A percentile compares a stretch with the other conserved stretches of the same genome.
These are phyloP conservation scores for Polypterus bichir DNA, from an alignment of 2,113 vertebrate genomes.

Conservation along the genomic window DNA sequence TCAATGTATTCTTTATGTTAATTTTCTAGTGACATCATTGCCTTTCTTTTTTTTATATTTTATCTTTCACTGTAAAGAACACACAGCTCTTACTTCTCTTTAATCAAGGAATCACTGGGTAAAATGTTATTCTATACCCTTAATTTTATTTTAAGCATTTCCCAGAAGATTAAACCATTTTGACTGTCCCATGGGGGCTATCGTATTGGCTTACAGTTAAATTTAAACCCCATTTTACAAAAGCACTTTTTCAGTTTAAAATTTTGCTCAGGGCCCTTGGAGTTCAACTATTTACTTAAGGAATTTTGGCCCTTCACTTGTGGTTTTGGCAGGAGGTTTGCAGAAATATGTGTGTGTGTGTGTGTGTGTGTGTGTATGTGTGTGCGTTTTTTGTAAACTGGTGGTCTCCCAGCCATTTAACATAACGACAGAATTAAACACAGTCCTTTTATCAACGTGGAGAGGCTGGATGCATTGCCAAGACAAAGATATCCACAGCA, in stretches of 20 bases:
- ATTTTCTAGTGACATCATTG: conserved; percentile 5
- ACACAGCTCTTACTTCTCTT: conserved; percentile 8
- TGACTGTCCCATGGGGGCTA: conserved; percentile 22
- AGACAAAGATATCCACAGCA: conserved; percentile 26
- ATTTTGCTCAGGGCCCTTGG: conserved; percentile 41
- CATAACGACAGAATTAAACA: conserved; percentile 64
- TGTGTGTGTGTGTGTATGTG: not conserved
- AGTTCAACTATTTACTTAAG: conserved; percentile 61
- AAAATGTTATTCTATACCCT: conserved; percentile 25
- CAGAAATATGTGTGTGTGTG: conserved; percentile 39
- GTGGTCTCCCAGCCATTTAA: conserved; percentile 66
- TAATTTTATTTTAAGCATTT: conserved; percentile 34
- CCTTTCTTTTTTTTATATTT: conserved; percentile 8
- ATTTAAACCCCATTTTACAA: conserved; percentile 32
- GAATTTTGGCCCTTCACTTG: conserved; percentile 67
- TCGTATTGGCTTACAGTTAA: conserved; percentile 28
- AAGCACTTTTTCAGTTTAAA: conserved; percentile 31
- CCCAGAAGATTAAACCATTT: conserved; percentile 27
- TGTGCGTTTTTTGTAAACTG: conserved; percentile 43
- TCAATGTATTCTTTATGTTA: no score
- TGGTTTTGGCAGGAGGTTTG: conserved; percentile 72
- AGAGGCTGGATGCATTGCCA: conserved; percentile 39
- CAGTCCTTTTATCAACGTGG: conserved; percentile 49
- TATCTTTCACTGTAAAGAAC: conserved; percentile 7
- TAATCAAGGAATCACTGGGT: conserved; percentile 21